Percentiles rank a stretch among this genome's conserved stretches.
Conservation (phyloP, 2,113 vertebrate genomes). For the Tachysurus fulvidraco region DNA sequence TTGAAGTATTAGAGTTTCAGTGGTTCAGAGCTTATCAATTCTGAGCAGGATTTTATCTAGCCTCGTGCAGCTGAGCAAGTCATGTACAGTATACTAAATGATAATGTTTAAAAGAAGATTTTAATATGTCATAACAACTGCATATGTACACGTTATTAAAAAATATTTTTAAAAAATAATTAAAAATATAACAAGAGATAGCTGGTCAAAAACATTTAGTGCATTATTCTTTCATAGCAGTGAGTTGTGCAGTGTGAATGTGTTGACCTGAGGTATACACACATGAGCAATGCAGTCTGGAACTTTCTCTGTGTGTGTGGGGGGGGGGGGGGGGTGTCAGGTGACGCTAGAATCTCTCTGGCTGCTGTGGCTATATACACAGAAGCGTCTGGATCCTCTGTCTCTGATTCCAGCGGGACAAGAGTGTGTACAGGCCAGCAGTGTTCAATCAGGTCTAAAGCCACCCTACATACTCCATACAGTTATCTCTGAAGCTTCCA, state of each 20-base stretch:
- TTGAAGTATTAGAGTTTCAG: background rate
- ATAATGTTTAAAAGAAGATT: background rate
- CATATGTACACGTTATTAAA: background rate
- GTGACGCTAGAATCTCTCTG: slow-evolving; percentile 66
- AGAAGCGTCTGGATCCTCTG: slow-evolving; percentile 50
- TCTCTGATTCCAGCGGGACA: slow-evolving; percentile 62
- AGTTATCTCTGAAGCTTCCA: slow-evolving; percentile 57
- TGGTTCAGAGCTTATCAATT: slow-evolving; percentile 29
- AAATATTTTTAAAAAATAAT: too few species aligned
- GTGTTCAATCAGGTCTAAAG: slow-evolving; percentile 46
- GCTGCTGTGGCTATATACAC: slow-evolving; percentile 63
- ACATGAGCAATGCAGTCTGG: slow-evolving; percentile 56
- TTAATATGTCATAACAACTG: background rate
- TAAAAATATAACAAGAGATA: background rate
- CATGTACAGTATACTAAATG: slow-evolving; percentile 1
- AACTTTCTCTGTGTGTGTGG: slow-evolving; percentile 65
- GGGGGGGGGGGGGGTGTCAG: slow-evolving; percentile 62
- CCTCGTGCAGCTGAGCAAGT: background rate
- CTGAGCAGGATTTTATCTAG: slow-evolving; percentile 30
- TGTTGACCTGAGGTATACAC: slow-evolving; percentile 10
- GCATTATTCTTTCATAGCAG: background rate
- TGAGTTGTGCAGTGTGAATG: background rate
- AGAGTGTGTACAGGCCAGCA: slow-evolving; percentile 56
- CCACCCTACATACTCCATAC: slow-evolving; percentile 48
- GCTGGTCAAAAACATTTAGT: background rate